Conservation (phyloP, 1,140 invertebrate species). For the Drosophila parvula region DNA sequence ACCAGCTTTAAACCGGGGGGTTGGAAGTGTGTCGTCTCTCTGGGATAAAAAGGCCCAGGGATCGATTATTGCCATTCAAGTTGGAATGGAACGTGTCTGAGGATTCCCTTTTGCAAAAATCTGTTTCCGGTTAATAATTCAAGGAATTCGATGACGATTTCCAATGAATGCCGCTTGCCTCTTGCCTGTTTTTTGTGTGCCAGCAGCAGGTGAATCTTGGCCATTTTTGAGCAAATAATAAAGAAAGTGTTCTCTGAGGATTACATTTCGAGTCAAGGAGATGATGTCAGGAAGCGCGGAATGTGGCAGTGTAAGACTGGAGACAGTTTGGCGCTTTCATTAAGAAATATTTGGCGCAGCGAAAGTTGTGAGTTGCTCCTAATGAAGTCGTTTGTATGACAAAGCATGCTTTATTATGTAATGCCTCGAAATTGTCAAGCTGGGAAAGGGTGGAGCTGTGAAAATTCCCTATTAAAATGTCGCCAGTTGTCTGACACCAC, state of each 20-base stretch:
- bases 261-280: not conserved
- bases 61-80: slow-evolving; percentile 84
- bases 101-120: slow-evolving; percentile 32
- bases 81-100: slow-evolving; percentile 78
- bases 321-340: slow-evolving; percentile 42
- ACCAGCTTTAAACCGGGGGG: slow-evolving; percentile 22
- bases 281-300: slow-evolving; percentile 43
- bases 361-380: slow-evolving; percentile 19
- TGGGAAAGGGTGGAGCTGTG: slow-evolving; percentile 16
- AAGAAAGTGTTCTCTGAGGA: not conserved
- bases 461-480: slow-evolving; percentile 34
- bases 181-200: slow-evolving; percentile 14
- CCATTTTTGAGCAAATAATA: not conserved
- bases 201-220: slow-evolving; percentile 26
- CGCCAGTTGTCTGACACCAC: slow-evolving; percentile 54
- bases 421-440: slow-evolving; percentile 2
- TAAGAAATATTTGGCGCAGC: slow-evolving; percentile 50
- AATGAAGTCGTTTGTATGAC: slow-evolving; percentile 78
- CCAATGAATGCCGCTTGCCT: slow-evolving; percentile 3
- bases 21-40: slow-evolving; percentile 4
- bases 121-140: slow-evolving; percentile 44
- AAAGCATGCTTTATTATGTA: slow-evolving; percentile 64
- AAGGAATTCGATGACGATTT: slow-evolving; percentile 42
- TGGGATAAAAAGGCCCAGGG: slow-evolving; percentile 69
- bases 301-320: slow-evolving; percentile 7